phyloP scores from a whole-genome alignment of 2,797 vertebrate species.

The Lagodon rhomboides region DNA sequence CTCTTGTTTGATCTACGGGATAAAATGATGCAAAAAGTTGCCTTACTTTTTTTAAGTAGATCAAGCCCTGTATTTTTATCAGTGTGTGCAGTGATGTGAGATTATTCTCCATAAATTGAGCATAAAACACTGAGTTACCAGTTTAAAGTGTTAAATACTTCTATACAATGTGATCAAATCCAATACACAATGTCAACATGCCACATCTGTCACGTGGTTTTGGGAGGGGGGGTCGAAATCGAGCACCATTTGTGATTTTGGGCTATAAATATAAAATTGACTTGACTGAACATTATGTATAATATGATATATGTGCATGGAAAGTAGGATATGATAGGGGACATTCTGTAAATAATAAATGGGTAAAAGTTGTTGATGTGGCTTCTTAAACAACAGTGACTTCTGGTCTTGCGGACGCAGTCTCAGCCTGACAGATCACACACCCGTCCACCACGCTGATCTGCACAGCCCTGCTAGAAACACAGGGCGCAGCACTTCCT shows the following conservation, averaged over 20 bases:
- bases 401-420: neutral
- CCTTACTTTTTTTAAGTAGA: too few species aligned
- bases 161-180: neutral
- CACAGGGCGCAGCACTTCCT: neutral
- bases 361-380: neutral
- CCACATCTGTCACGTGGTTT: too few species aligned
- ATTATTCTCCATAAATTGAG: neutral
- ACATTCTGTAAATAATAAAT: neutral
- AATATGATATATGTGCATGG: neutral
- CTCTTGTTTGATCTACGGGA: too few species aligned
- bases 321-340: too few species aligned
- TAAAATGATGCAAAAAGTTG: too few species aligned
- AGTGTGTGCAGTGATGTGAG: neutral
- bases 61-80: too few species aligned
- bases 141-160: too few species aligned
- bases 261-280: too few species aligned
- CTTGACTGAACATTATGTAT: too few species aligned
- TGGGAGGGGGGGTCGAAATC: too few species aligned
- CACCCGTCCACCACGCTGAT: neutral
- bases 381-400: neutral
- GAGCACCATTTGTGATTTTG: too few species aligned
- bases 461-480: neutral
- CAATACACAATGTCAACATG: too few species aligned
- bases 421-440: neutral
- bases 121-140: neutral